Conservation (phyloP, 2,797 vertebrate species). For the Eospalax fontanierii region DNA sequence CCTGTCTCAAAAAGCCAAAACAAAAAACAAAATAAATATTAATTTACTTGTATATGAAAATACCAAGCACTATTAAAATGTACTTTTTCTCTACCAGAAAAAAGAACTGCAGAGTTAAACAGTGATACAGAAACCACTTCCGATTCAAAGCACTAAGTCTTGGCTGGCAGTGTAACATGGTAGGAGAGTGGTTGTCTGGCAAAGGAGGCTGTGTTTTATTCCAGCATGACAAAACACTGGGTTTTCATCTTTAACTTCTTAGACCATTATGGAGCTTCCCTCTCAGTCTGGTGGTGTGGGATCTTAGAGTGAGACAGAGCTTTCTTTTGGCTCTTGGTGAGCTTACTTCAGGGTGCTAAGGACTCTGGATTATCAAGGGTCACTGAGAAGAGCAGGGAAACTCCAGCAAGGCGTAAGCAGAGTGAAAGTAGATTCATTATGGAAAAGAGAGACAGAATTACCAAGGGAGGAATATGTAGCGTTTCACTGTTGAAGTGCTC, state of each 20-base stretch:
- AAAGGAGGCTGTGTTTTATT: no score
- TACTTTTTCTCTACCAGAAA: slow-evolving; percentile 68
- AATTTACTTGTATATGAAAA: slow-evolving; percentile 70
- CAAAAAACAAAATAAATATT: slow-evolving; percentile 72
- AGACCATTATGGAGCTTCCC: slow-evolving; percentile 87
- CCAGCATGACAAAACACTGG: slow-evolving; percentile 50
- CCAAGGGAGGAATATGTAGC: background rate
- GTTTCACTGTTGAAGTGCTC: background rate
- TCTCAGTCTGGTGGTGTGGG: slow-evolving; percentile 88
- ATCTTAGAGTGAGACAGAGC: background rate
- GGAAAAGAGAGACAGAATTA: background rate
- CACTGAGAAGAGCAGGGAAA: background rate
- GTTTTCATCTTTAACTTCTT: slow-evolving; percentile 89
- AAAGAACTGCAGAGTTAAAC: slow-evolving; percentile 60
- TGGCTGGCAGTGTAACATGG: no score
- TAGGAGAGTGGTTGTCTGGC: no score
- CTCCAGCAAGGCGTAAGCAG: no score
- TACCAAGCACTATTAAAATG: slow-evolving; percentile 72
- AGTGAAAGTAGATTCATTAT: background rate
- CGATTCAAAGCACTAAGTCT: slow-evolving; percentile 45
- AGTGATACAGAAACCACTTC: slow-evolving; percentile 7
- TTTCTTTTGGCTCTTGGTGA: background rate
- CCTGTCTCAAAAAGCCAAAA: no score
- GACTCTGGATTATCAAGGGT: background rate
- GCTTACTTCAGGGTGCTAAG: background rate